Evolutionary conservation across 2,888 invertebrate genomes (phyloP), one percentile per base, ranked within the genome.

Genomic region (Heteromyza rotundicornis): DNA sequence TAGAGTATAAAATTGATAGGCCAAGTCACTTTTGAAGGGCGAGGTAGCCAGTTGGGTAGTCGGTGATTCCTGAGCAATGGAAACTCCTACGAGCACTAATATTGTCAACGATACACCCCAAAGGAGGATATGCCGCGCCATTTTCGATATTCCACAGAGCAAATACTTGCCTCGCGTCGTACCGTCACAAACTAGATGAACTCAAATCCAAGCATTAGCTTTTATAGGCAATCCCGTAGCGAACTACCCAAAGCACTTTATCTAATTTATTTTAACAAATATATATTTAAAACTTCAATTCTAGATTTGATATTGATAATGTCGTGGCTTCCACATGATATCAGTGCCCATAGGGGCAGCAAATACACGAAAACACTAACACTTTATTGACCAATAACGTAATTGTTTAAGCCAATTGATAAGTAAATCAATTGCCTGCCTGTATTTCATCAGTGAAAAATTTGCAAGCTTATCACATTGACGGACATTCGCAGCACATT

Each of bases 1-100:
- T 57, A 75, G 19, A 2, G 68, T 59, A 52, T 68, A 80, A 66
- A 80, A 80, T 59, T 73, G 71, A 63, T 75, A 74, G 10, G 79
- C 77, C 59, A 80, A 57, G 64, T 77, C 79, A 62, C 69, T 73
- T 22, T 70, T 70, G 36, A 77, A 69, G 0, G 74, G 71, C 0
- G 61, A 65, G 17, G 72, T 19, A 24, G 47, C 16, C 24, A 54
- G 19, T 27, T 61, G 64, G 2, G 56, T 65, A 59, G 65, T 64
- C 52, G 51, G 17, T 57, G 44, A 12, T 14, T 32, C 50, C 19
- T 7, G 14, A 27, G 57, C 66, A 60, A 24, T 59, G 60, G 61
- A 60, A 32, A 64, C 56, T 56, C 61, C 19, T 51, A 67, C 27
- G 20, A 66, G 53, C 63, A 72, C 68, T 64, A 68, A 57, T 57